Evolutionary conservation across 2,888 invertebrate genomes (phyloP), one percentile per base, ranked within the genome.

Genomic region (Allygus modestus): DNA sequence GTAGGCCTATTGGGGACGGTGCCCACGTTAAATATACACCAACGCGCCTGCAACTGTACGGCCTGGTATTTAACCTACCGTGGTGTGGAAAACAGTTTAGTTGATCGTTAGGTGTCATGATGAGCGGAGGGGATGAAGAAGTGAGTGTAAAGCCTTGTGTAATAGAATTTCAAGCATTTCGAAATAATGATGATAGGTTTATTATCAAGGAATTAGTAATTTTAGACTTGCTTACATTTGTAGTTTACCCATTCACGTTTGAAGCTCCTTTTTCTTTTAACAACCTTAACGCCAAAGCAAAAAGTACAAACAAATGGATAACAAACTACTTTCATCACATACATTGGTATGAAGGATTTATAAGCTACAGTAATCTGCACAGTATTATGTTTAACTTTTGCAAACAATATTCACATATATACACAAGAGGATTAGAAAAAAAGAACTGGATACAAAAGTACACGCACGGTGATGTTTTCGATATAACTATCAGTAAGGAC

Each of bases 1-100:
- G 69, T 69, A 69, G 28, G 69, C 69, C 69, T 69, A 69, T 31
- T 31, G 69, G 69, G 69, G 69, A 69, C n/a, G 69, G 33, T 69
- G 69, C 31, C 69, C 69, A 33, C 69, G 33, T 23, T 69, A 69
- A 33, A 69, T 7, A 69, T 69, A 33, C 69, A 69, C 33, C 69
- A 69, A 69, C 69, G 69, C 69, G 69, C 69, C 69, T 31, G 2
- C 4, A 69, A 69, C 69, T 69, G 69, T 69, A 69, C 69, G 69
- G 69, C 69, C 69, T 69, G 69, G 69, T 33, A 69, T 69, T 2
- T 69, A 69, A 33, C 69, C 69, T 69, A 69, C 69, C 69, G 69
- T 69, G 69, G 69, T 69, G 69, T 33, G 69, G 69, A 69, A 69
- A 69, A 31, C 69, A 69, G 69, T 69, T 31, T 31, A 69, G 69